Percentiles rank a stretch among this genome's conserved stretches.
These are phyloP conservation scores for Campylomormyrus numenius DNA, from an alignment of 2,113 vertebrate species.

Conservation along the genomic window DNA sequence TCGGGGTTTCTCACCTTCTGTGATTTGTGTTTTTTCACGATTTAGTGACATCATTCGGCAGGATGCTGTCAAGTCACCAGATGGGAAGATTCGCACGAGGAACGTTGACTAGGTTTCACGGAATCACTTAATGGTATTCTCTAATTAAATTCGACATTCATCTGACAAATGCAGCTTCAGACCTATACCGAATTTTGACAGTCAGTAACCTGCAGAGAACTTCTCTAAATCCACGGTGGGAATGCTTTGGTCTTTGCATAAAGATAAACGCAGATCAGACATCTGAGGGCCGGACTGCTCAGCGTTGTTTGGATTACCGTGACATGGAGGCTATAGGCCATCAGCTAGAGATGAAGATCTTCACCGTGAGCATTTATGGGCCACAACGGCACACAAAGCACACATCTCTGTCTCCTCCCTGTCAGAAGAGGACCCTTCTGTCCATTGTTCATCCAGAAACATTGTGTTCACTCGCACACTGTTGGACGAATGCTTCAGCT, in stretches of 20 bases:
- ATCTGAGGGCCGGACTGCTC: not conserved
- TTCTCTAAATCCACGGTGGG: not conserved
- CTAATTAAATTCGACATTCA: not conserved
- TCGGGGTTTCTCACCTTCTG: not conserved
- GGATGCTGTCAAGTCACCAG: not conserved
- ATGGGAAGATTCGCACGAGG: not conserved
- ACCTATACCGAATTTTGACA: not conserved
- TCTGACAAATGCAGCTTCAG: not conserved
- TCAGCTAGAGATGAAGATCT: not conserved
- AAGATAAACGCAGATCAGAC: not conserved
- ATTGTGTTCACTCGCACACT: not conserved
- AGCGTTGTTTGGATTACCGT: not conserved
- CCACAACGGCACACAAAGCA: no score
- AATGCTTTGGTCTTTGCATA: not conserved
- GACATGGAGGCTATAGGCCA: not conserved
- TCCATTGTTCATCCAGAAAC: not conserved
- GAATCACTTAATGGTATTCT: not conserved
- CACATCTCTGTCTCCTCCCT: not conserved
- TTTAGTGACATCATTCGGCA: not conserved
- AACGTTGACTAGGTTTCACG: not conserved
- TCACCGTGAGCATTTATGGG: not conserved
- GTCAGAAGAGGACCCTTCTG: not conserved
- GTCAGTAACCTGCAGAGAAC: not conserved
- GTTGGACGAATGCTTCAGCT: not conserved
- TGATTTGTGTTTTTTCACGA: not conserved